These are phyloP conservation scores for Melitaea athalia DNA, from an alignment of 2,888 invertebrate genomes.

Conservation along the genomic window DNA sequence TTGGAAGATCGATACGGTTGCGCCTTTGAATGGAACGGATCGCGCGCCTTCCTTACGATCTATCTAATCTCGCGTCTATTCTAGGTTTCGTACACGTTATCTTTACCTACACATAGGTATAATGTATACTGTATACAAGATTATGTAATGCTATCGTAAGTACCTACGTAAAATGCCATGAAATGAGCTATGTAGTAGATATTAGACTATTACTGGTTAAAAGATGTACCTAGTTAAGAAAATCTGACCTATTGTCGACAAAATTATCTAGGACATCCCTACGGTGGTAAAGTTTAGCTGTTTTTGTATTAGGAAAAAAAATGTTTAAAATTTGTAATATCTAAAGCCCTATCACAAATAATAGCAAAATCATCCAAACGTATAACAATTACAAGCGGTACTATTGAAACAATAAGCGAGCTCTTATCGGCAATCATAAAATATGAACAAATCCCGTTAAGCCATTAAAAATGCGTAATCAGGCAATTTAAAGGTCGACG, in stretches of 20 bases:
- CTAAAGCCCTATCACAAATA: background rate
- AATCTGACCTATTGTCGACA: too few relatives aligned
- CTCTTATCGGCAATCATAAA: constrained; percentile 55
- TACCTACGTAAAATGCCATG: background rate
- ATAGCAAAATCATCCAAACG: background rate
- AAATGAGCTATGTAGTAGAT: background rate
- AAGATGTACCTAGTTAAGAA: too few relatives aligned
- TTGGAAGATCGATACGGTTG: constrained; percentile 69
- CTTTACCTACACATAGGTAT: background rate
- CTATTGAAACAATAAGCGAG: constrained; percentile 27
- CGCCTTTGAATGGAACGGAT: constrained; percentile 67
- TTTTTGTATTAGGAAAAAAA: too few relatives aligned
- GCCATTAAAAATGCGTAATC: constrained; percentile 77
- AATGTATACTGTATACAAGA: background rate
- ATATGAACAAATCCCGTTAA: constrained; percentile 65
- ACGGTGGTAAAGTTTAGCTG: too few relatives aligned
- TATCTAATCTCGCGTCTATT: constrained; percentile 19
- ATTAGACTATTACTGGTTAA: too few relatives aligned
- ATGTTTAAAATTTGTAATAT: background rate
- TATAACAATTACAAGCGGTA: constrained; percentile 29
- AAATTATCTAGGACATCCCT: too few relatives aligned
- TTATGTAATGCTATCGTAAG: background rate
- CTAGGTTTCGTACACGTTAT: background rate
- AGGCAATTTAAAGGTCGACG: constrained; percentile 75
- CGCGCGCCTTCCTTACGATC: constrained; percentile 48